Evolutionary conservation across 2,888 invertebrate species (phyloP), one percentile per base, ranked within the genome.

Genomic region (Heliconius cydno): DNA sequence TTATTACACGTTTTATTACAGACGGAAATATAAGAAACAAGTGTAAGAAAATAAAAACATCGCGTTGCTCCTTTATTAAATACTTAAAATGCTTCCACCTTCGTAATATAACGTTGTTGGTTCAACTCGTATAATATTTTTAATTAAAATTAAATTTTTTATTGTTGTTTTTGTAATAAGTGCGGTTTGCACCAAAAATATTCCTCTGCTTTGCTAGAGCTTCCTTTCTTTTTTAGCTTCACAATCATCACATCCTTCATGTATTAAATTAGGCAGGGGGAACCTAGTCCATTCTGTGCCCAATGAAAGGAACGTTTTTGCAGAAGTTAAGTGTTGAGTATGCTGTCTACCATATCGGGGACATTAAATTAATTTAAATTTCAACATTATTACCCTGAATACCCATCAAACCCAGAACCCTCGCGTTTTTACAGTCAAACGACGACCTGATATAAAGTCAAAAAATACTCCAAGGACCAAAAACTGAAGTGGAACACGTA

Each of bases 21-120:
- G 41, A 46, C 7, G 25, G 25, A 41, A 70, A 70, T 28, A 28
- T 46, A 70, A 70, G 41, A 25, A 70, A 9, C 70, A 25, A 70
- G 70, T 46, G 41, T 10, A 70, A 70, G 41, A 15, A 70, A 70
- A 25, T 46, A 70, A 70, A 70, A 70, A 70, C 41, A 46, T 46
- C 9, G n/a, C 41, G 25, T 46, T 70, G 70, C 7, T 46, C 70
- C 25, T 70, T 70, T 70, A 46, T 70, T 70, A 70, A 70, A 70
- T 70, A 46, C 70, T 70, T 46, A 70, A 70, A 70, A 70, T 70
- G 41, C 70, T 70, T 28, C 70, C n/a, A 46, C 70, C 70, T 70
- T 46, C 41, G 70, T 46, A 70, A 41, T 25, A 70, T 70, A 70
- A 70, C 70, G 70, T 70, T 41, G 70, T 41, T 9, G 70, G 41